Evolutionary conservation across 2,797 vertebrate species (phyloP), one percentile per base, ranked within the genome.

Genomic region (Centroberyx gerrardi): DNA sequence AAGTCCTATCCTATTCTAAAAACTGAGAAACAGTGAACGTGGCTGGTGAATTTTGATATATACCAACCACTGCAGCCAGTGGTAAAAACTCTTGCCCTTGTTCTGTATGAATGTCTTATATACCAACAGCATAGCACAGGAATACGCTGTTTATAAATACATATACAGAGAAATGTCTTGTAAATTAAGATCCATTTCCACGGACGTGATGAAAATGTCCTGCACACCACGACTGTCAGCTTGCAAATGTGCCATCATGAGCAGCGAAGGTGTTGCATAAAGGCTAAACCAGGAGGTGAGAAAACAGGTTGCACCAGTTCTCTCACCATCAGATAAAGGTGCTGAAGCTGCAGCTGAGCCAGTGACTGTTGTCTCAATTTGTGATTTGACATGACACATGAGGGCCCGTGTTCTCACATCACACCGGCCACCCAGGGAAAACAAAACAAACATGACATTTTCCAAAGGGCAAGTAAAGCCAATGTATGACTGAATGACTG

Each of bases 301-400:
- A 63, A 75, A 93, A 93, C 92, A 63, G 87, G 93, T 92, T 64
- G 22, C 56, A 58, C 90, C 63, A 48, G 91, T 90, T 88, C 58
- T 59, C 64, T 62, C 14, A 8, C 7, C 36, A 68, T 74, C 82
- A 88, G 81, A 93, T 84, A 70, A 83, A 63, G 18, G 15, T 66
- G 60, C 29, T 46, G 69, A 68, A 64, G 80, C 61, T 54, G 52
- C 54, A 61, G 18, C 60, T 28, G 73, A 75, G 54, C 49, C 33
- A 55, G 36, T 36, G 68, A 71, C 44, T 3, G 12, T 53, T 6
- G 53, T 17, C 27, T 82, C 46, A 18, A 14, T 46, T 5, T 71
- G n/a, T 28, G 40, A 81, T 76, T 69, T 65, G 40, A 83, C 17
- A 27, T 8, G 59, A 85, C 33, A 83, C 72, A 72, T 0, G 2